A percentile compares a stretch with the other conserved stretches of the same genome.
Evolutionary conservation across 2,797 vertebrate species (phyloP).

Genomic region (Ataeniobius toweri): DNA sequence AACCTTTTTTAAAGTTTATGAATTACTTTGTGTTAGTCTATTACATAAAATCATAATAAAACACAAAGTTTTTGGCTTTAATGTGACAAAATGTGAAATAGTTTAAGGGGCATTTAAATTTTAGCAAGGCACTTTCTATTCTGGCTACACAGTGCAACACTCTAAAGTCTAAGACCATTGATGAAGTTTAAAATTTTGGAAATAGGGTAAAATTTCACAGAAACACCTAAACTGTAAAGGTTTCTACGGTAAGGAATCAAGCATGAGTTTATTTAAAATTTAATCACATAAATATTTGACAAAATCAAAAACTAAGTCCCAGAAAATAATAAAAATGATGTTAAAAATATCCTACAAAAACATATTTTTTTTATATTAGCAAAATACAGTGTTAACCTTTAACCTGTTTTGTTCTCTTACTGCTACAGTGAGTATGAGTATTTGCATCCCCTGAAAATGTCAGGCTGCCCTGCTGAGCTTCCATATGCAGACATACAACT

Average conservation of each 20-base stretch:
- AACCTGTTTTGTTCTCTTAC: constrained; percentile 1
- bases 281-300: constrained; percentile 12
- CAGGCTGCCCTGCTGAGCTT: constrained; percentile 17
- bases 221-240: not conserved
- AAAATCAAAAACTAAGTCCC: not conserved
- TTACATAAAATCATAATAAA: not conserved
- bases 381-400: not conserved
- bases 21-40: not conserved
- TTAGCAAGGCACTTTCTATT: not conserved
- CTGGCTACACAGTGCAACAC: not conserved
- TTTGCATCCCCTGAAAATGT: not conserved
- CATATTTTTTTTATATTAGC: not conserved
- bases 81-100: not conserved
- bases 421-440: constrained; percentile 13
- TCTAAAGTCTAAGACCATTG: too few species aligned
- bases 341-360: constrained; percentile 21
- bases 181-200: not conserved
- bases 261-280: not conserved
- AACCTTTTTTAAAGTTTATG: not conserved
- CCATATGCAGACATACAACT: constrained; percentile 28
- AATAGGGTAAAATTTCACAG: not conserved
- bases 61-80: not conserved
- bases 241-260: not conserved
- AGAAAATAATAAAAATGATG: constrained; percentile 15
- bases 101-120: not conserved